Evolutionary conservation across 2,113 vertebrate species (phyloP).

Genomic region (Nannobrachium achirus): DNA sequence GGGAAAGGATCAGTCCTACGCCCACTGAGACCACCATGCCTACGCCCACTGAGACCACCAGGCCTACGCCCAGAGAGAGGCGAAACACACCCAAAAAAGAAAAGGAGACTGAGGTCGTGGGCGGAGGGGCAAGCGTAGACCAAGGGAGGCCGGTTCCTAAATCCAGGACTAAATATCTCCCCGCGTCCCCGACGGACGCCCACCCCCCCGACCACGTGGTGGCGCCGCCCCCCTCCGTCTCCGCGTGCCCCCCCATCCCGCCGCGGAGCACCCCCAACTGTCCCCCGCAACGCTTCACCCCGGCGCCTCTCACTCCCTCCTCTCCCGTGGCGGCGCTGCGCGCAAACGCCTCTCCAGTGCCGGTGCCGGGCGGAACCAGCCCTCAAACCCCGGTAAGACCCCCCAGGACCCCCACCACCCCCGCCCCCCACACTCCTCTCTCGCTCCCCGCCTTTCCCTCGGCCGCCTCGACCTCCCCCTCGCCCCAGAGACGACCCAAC

Average conservation of each 20-base stretch:
- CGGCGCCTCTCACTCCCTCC: not conserved
- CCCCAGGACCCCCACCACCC: not conserved
- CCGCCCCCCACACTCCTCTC: not conserved
- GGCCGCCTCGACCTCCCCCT: not conserved
- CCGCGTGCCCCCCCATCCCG: constrained; percentile 84
- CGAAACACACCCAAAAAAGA: not conserved
- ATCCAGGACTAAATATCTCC: constrained; percentile 82
- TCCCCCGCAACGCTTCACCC: constrained; percentile 78
- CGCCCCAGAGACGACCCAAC: constrained; percentile 23
- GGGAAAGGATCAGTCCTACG: too few species aligned
- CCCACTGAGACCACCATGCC: too few species aligned
- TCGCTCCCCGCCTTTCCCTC: not conserved
- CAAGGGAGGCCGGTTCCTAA: constrained; percentile 78
- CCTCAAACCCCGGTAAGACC: not conserved
- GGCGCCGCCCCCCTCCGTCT: not conserved
- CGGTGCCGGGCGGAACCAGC: not conserved
- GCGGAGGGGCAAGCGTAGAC: not conserved
- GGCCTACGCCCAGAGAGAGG: not conserved
- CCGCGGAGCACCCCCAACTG: constrained; percentile 82
- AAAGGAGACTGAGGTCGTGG: too few species aligned
- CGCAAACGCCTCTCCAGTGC: constrained; percentile 19
- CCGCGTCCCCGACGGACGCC: not conserved
- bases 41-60: too few species aligned
- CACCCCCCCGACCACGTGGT: constrained; percentile 4
- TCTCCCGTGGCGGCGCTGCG: not conserved